Base-by-base conservation (phyloP, 2,797 vertebrate genomes). In the Scleropages formosus region DNA sequence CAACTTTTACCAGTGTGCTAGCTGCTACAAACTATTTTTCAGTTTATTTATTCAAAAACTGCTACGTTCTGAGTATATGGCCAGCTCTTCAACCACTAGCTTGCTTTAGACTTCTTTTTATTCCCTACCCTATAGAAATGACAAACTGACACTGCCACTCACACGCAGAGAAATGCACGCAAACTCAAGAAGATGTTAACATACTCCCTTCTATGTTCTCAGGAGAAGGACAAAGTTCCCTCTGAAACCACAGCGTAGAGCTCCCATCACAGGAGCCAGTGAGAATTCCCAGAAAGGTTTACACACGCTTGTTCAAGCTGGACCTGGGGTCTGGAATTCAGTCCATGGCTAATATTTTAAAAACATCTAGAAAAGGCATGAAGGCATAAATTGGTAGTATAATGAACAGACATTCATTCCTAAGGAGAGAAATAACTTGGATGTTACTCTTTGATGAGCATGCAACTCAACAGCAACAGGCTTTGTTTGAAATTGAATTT, bases 181-280 rank as follows among this genome's bases (percentile, higher is more conserved):
- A 13, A 51, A 8, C 31, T 39, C 51, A 11, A 26, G 31, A 58
- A 24, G 8, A 22, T 53, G 24, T 75, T 91, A 90, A 91, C 84
- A 83, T 77, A 62, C 76, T 83, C 22, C 79, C 87, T 86, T 90
- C 84, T 93, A 86, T 93, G 88, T 93, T 90, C 91, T 91, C 91
- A 93, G 92, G 92, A 92, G 83, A 90, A 84, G 87, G 90, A 91
- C 85, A 90, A 85, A 86, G 85, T 81, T 18, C 70, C 78, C 84
- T 86, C 79, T 80, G 90, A 91, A 80, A 80, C 85, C 49, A 83
- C 91, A 82, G 87, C 91, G 87, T 92, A 92, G 85, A 87, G 78
- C 82, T 66, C 75, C 20, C 70, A 77, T 56, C 75, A 78, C 62
- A 59, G 80, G 78, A 77, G 11, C 84, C 73, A 51, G 81, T 77